Evolutionary conservation across 2,797 vertebrate species (phyloP).

Genomic region (Phataginus tetradactyla): DNA sequence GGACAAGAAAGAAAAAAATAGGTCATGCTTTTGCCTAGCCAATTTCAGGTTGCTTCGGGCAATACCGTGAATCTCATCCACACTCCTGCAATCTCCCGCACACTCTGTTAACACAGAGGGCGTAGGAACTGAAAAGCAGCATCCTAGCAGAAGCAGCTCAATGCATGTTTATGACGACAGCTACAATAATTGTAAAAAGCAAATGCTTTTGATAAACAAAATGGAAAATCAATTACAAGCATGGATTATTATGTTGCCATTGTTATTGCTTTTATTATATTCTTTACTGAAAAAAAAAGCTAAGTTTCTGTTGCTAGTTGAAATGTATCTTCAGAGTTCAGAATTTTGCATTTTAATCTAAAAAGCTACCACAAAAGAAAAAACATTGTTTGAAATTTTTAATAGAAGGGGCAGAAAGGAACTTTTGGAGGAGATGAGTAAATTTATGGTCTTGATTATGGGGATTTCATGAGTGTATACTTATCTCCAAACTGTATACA

Average conservation of each 20-base stretch:
- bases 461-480: neutral
- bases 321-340: neutral
- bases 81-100: neutral
- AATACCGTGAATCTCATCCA: slow-evolving; percentile 19
- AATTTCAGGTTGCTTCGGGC: slow-evolving; percentile 74
- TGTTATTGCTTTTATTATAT: slow-evolving; percentile 25
- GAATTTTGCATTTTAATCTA: slow-evolving; percentile 15
- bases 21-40: slow-evolving; percentile 52
- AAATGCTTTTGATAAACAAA: slow-evolving; percentile 41
- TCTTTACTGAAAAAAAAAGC: neutral
- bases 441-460: neutral
- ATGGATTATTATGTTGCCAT: neutral
- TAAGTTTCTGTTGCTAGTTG: neutral
- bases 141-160: neutral
- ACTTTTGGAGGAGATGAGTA: neutral
- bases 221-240: neutral
- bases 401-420: neutral
- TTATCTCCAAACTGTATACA: neutral
- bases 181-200: neutral
- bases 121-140: neutral
- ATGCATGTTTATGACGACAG: neutral
- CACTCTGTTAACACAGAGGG: neutral
- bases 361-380: neutral
- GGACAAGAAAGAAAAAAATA: neutral
- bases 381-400: neutral